These are phyloP conservation scores for Sparidentex hasta DNA, from an alignment of 2,797 vertebrate species.

Conservation along the genomic window DNA sequence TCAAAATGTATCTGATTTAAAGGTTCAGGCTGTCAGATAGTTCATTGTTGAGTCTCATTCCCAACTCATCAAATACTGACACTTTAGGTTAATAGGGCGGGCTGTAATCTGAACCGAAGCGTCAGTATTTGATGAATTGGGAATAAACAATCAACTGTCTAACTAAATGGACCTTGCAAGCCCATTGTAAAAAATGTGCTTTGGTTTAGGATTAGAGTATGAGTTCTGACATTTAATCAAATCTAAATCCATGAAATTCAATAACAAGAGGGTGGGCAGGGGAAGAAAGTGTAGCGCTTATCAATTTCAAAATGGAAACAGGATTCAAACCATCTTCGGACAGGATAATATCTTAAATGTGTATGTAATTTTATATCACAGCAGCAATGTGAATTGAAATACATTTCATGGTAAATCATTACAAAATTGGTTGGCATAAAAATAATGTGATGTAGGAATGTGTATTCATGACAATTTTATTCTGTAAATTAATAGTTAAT, in stretches of 20 bases:
- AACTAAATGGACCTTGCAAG: no score
- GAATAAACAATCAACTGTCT: no score
- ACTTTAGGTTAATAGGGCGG: no score
- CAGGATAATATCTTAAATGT: not conserved
- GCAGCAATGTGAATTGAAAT: not conserved
- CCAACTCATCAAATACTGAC: no score
- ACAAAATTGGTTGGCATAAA: not conserved
- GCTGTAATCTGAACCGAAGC: no score
- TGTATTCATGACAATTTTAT: not conserved
- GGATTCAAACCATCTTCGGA: not conserved
- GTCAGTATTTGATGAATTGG: no score
- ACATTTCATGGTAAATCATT: not conserved
- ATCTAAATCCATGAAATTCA: constrained; percentile 10
- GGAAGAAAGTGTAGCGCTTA: not conserved
- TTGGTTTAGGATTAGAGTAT: not conserved
- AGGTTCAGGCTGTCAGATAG: no score
- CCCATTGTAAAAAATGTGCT: not conserved
- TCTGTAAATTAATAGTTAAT: not conserved
- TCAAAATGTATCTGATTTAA: not conserved
- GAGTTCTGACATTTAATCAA: not conserved
- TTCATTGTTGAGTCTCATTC: no score
- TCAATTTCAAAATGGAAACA: not conserved
- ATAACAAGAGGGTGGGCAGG: not conserved
- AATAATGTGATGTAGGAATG: not conserved
- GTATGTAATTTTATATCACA: not conserved